Evolutionary conservation across 2,113 vertebrate species (phyloP).

Genomic region (Madoqua kirkii): DNA sequence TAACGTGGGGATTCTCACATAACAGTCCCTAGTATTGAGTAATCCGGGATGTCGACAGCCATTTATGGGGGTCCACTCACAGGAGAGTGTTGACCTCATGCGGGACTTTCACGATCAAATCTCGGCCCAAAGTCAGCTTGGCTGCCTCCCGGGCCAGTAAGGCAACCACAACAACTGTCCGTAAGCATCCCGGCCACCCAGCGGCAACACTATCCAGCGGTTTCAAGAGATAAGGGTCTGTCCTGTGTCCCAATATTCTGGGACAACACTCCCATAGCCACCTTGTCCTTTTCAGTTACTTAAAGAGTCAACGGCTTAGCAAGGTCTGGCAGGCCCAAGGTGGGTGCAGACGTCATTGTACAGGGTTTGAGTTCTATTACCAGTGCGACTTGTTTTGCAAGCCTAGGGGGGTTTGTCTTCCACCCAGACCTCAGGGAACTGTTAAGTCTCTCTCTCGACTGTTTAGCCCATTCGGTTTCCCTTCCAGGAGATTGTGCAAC

Average conservation of each 20-base stretch:
- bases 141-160: not conserved
- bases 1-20: not conserved
- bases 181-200: too few relatives aligned
- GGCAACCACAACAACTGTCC: too few relatives aligned
- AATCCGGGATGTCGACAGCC: not conserved
- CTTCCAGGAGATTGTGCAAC: too few relatives aligned
- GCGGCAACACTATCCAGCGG: fast-evolving
- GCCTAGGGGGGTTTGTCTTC: not conserved
- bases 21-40: not conserved
- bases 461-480: too few relatives aligned
- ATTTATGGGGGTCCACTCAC: not conserved
- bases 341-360: fast-evolving
- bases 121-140: not conserved
- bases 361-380: not conserved
- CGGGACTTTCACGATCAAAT: fast-evolving
- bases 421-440: too few relatives aligned
- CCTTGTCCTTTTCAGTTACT: not conserved
- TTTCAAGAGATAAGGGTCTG: not conserved
- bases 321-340: not conserved
- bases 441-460: too few relatives aligned
- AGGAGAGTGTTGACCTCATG: not conserved
- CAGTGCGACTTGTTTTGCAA: not conserved
- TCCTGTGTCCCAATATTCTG: not conserved
- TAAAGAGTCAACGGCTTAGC: not conserved
- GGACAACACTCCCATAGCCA: not conserved